A percentile compares a stretch with the other conserved stretches of the same genome.
Evolutionary conservation across 2,797 vertebrate species (phyloP).

Genomic region (Periparus ater): DNA sequence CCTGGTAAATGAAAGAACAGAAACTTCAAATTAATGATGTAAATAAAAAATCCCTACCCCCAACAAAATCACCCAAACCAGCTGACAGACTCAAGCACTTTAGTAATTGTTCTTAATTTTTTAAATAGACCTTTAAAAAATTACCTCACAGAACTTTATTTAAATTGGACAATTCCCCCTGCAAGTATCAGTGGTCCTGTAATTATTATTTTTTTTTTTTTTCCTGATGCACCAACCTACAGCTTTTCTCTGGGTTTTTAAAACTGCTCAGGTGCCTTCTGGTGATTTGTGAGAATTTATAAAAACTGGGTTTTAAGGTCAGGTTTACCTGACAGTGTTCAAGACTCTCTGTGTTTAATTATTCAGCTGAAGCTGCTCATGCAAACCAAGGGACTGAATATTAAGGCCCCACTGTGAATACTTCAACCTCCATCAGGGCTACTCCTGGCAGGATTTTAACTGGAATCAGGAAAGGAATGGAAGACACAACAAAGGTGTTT

Average conservation of each 20-base stretch:
- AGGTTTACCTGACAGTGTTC: not conserved
- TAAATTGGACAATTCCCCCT: not conserved
- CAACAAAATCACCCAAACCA: not conserved
- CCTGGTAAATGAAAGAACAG: slow-evolving; percentile 65
- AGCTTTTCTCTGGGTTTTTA: not conserved
- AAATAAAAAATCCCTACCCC: not conserved
- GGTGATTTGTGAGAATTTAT: not conserved
- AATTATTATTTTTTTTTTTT: not conserved
- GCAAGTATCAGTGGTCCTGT: not conserved
- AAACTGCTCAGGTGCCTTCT: not conserved
- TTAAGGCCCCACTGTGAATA: not conserved
- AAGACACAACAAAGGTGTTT: not conserved
- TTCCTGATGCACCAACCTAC: not conserved
- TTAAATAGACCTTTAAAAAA: not conserved
- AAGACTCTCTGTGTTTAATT: slow-evolving; percentile 3
- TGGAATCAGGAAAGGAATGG: not conserved
- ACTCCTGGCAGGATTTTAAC: not conserved
- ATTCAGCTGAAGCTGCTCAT: not conserved
- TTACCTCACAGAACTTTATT: not conserved
- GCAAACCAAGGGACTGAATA: not conserved
- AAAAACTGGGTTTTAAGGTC: slow-evolving; percentile 24
- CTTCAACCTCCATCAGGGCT: not conserved
- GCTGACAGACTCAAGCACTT: not conserved
- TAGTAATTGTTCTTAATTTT: accelerated
- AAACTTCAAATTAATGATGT: not conserved